A percentile compares a stretch with the other conserved stretches of the same genome.
Conservation (phyloP, 2,888 invertebrate genomes). For the Drosophila longiperda region DNA sequence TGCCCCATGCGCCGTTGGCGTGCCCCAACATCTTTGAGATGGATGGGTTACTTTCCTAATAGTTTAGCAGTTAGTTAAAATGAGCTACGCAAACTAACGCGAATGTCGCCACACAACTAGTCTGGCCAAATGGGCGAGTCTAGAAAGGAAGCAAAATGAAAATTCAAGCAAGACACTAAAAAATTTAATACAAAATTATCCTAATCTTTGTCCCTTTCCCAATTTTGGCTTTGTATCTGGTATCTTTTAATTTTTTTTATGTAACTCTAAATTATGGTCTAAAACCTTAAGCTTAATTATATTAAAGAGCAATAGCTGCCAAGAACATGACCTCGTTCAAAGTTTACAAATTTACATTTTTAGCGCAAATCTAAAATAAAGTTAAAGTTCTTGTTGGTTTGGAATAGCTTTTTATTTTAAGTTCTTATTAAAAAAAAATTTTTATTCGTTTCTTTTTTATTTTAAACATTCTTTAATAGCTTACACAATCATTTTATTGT, state of each 20-base stretch:
- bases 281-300: neutral
- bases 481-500: neutral
- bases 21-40: constrained; percentile 54
- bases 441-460: neutral
- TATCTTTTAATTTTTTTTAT: neutral
- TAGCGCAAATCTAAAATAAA: neutral
- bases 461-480: neutral
- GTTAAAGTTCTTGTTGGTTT: neutral
- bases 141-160: neutral
- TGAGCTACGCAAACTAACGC: constrained; percentile 49
- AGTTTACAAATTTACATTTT: neutral
- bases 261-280: neutral
- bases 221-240: neutral
- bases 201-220: neutral
- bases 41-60: constrained; percentile 76
- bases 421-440: neutral
- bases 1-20: constrained; percentile 29
- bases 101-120: constrained; percentile 7
- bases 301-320: neutral
- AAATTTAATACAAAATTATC: neutral
- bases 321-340: neutral
- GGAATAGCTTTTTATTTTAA: neutral
- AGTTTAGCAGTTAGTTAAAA: constrained; percentile 78
- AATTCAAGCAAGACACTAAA: neutral
- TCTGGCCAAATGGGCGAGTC: neutral